Base-by-base conservation (phyloP, 2,113 vertebrate genomes). In the Halichoerus grypus region DNA sequence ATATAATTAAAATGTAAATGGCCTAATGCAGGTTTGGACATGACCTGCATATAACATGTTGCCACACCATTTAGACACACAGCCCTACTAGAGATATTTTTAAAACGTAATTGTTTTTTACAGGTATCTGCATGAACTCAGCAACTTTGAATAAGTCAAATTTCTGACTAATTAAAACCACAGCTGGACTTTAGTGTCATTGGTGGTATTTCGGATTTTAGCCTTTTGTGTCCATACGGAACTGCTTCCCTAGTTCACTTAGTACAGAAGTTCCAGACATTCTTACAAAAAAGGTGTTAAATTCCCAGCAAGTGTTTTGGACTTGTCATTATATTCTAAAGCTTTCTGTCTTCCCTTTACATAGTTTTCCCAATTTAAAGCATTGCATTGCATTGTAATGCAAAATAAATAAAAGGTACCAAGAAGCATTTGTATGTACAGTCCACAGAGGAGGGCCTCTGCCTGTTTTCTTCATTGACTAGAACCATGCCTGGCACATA, bases 1-100 rank as follows among this genome's bases (percentile, higher is more conserved):
- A 3, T 67, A 1, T 98, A 98, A 98, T 98, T 98, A 98, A 98
- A 98, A 98, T 98, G 97, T 97, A 91, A 97, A 97, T 98, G 97
- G 98, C 97, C 90, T 97, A 97, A 95, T 97, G 88, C 92, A 98
- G 97, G 93, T 98, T 97, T 98, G 98, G 94, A 98, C 90, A 94
- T 97, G 93, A 97, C 95, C 97, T 98, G 97, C 94, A 96, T 92
- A 94, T 98, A 97, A 98, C 97, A 92, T 96, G 92, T 97, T 97
- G 97, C 97, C 93, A 98, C 97, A 95, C 97, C 98, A 93, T 97
- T 98, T 96, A 96, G 96, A 95, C 97, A 98, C 93, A 98, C 98
- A 98, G 96, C 97, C 95, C 98, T 98, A 97, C 55, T 95, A 97
- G 91, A 98, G 96, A 97, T 97, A 91, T 97, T 97, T 98, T 97